phyloP scores from a whole-genome alignment of 37 sponge, comb jelly and placozoan genomes.

The Beroe forskalii region DNA sequence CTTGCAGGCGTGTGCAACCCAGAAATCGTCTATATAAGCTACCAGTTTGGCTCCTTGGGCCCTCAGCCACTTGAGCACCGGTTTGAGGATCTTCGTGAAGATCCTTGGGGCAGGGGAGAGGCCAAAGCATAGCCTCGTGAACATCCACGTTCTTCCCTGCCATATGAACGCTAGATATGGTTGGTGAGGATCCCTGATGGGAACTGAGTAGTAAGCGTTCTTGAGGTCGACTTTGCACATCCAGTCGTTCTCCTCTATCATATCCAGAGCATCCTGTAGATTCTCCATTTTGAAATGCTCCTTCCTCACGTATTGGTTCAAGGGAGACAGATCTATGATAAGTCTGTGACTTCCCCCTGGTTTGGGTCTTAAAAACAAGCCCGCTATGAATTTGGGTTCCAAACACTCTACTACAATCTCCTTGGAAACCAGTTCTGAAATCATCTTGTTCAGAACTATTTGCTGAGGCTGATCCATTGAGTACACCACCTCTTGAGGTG shows the following conservation, averaged over 20 bases:
- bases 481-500: not conserved
- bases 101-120: too few species aligned
- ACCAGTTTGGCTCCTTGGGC: too few species aligned
- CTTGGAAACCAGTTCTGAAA: not conserved
- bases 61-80: too few species aligned
- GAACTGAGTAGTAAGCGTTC: not conserved
- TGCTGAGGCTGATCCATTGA: not conserved
- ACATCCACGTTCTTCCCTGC: not conserved
- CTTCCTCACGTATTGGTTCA: not conserved
- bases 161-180: conserved; percentile 16
- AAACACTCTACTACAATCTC: conserved; percentile 18
- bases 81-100: too few species aligned
- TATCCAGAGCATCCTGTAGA: not conserved
- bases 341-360: not conserved
- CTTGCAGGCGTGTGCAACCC: not conserved
- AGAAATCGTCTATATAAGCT: not conserved
- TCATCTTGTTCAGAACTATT: not conserved
- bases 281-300: not conserved
- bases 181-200: not conserved
- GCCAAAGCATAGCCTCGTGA: not conserved
- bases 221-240: conserved; percentile 3
- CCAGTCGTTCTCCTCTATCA: not conserved
- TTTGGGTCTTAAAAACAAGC: not conserved
- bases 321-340: not conserved
- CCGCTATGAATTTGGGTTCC: conserved; percentile 19